Conservation (phyloP, 1,140 invertebrate species). For the Cydia strobilella region DNA sequence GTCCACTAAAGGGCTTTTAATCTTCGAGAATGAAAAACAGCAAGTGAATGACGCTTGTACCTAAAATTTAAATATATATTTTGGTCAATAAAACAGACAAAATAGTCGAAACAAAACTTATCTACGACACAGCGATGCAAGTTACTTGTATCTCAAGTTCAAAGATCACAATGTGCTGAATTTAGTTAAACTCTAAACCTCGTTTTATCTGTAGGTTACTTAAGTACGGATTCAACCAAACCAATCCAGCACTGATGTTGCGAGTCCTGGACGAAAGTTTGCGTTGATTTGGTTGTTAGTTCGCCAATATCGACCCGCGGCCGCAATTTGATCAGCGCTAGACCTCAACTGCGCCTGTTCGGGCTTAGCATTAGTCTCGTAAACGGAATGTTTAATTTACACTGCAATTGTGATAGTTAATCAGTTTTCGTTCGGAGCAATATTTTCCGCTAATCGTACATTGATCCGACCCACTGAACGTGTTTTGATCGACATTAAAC, state of each 20-base stretch:
- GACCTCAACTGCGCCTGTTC: constrained; percentile 8
- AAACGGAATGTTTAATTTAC: constrained; percentile 1
- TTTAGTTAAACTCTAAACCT: neutral
- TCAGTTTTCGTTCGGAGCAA: neutral
- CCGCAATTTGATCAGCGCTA: constrained; percentile 4
- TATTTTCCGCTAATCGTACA: too few species aligned
- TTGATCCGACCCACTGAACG: too few species aligned
- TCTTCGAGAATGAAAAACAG: too few species aligned
- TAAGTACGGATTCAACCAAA: neutral
- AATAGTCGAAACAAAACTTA: too few species aligned
- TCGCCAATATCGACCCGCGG: neutral
- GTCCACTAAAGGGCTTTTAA: too few species aligned
- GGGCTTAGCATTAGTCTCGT: neutral
- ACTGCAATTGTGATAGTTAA: neutral
- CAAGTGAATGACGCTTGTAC: too few species aligned
- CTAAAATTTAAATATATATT: too few species aligned
- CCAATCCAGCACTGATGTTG: neutral
- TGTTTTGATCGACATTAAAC: too few species aligned
- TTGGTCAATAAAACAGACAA: too few species aligned
- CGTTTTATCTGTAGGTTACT: neutral
- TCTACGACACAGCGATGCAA: too few species aligned
- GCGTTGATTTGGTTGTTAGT: constrained; percentile 20
- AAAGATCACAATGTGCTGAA: too few species aligned
- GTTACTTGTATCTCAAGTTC: too few species aligned
- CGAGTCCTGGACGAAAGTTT: constrained; percentile 4